Conservation (phyloP, 2,888 invertebrate genomes). For the Conus canariensis region DNA sequence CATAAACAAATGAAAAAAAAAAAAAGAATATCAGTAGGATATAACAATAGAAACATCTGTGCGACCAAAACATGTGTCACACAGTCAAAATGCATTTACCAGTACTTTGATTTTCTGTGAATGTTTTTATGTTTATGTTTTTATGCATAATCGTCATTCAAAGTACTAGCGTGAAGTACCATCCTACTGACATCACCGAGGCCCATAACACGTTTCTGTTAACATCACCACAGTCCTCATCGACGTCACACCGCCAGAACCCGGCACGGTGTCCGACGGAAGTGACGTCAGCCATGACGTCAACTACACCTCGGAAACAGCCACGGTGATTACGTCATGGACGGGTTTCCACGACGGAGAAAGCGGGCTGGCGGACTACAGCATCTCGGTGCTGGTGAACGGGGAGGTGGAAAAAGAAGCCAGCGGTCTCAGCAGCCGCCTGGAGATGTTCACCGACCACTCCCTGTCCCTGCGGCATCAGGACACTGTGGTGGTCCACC, state of each 20-base stretch:
- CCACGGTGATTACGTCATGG: constrained; percentile 50
- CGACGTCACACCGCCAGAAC: constrained; percentile 50
- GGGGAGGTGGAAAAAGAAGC: constrained; percentile 53
- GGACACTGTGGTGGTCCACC: constrained; percentile 51
- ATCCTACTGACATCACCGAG: too few species aligned
- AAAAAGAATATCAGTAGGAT: too few species aligned
- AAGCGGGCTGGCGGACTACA: constrained; percentile 53
- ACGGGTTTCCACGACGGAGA: constrained; percentile 51
- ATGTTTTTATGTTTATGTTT: too few species aligned
- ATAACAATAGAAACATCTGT: too few species aligned
- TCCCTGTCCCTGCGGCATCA: constrained; percentile 51
- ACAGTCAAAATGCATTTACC: too few species aligned
- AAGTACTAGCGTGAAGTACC: too few species aligned
- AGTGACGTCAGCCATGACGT: constrained; percentile 39
- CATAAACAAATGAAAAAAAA: too few species aligned
- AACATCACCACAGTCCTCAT: constrained; percentile 43
- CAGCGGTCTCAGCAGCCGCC: not conserved
- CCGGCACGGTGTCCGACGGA: constrained; percentile 49
- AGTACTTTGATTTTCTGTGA: too few species aligned
- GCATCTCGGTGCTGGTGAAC: constrained; percentile 56
- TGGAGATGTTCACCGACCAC: constrained; percentile 48
- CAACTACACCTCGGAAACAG: constrained; percentile 47
- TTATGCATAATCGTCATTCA: too few species aligned
- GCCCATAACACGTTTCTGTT: too few species aligned
- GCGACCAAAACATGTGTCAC: too few species aligned